Percentiles rank a stretch among this genome's conserved stretches.
Conservation (phyloP, 2,113 vertebrate species). For the Corythornis cristatus region DNA sequence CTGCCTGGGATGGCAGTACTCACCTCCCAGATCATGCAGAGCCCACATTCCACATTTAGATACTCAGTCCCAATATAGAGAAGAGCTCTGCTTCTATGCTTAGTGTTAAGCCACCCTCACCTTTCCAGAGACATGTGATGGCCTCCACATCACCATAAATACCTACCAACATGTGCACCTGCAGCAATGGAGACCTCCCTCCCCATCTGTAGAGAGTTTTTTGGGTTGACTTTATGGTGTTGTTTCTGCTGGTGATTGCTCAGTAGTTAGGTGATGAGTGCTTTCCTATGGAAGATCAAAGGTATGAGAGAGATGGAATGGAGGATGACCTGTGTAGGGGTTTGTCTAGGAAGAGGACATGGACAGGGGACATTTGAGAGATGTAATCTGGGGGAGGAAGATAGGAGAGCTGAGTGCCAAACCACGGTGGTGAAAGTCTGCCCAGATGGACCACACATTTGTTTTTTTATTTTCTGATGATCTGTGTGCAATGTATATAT, state of each 20-base stretch:
- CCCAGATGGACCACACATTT: not conserved
- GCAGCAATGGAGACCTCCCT: not conserved
- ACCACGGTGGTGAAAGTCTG: not conserved
- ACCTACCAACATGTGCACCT: not conserved
- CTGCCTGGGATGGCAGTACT: not conserved
- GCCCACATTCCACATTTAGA: not conserved
- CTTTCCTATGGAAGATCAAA: not conserved
- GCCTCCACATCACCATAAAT: not conserved
- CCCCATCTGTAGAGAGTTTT: rapidly evolving
- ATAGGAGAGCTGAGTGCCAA: not conserved
- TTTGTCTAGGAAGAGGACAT: rapidly evolving
- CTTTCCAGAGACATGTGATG: not conserved
- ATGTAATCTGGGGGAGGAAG: not conserved
- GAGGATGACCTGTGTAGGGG: not conserved
- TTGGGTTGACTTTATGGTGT: not conserved
- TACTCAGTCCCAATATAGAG: not conserved
- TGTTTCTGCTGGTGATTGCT: not conserved
- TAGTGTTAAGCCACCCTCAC: not conserved
- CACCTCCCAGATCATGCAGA: not conserved
- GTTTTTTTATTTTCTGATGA: not conserved
- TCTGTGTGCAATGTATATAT: not conserved
- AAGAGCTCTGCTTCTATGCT: not conserved
- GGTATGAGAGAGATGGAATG: not conserved
- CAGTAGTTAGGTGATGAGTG: not conserved
- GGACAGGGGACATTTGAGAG: not conserved